Conservation (phyloP, 2,888 invertebrate genomes). For the Drosophila tripunctata region DNA sequence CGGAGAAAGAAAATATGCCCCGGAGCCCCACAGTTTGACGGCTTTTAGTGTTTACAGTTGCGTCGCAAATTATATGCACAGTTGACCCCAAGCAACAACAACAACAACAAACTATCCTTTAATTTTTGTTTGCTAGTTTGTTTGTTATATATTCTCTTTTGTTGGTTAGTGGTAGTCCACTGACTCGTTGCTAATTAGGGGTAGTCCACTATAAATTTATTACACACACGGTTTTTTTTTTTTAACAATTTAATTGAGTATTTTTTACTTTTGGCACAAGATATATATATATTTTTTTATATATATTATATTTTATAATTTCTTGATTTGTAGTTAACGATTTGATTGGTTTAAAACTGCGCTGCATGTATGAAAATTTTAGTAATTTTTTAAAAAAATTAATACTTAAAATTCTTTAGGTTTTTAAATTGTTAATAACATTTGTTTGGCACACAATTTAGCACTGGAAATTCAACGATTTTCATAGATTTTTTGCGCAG, state of each 20-base stretch:
- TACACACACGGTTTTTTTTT: no score
- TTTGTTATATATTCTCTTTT: no score
- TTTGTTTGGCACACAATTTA: no score
- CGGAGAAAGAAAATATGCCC: slow-evolving; percentile 97
- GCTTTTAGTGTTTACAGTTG: slow-evolving; percentile 85
- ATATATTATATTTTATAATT: slow-evolving; percentile 31
- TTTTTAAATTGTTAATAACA: slow-evolving; percentile 3
- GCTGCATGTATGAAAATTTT: background rate
- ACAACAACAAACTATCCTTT: slow-evolving; percentile 15
- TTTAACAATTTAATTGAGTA: slow-evolving; percentile 37
- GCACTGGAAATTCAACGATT: no score
- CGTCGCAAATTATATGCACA: slow-evolving; percentile 64
- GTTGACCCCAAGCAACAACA: slow-evolving; percentile 28
- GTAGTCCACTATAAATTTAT: slow-evolving; percentile 37
- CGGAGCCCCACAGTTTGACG: slow-evolving; percentile 98
- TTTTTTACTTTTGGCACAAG: slow-evolving; percentile 71
- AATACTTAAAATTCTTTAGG: background rate
- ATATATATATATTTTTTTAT: no score
- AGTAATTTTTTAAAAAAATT: background rate
- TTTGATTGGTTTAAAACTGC: slow-evolving; percentile 34
- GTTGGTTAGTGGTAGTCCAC: no score
- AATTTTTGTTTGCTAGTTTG: background rate
- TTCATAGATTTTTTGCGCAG: no score
- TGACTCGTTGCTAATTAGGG: no score
- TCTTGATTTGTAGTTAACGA: slow-evolving; percentile 33